A percentile compares a stretch with the other conserved stretches of the same genome.
These are phyloP conservation scores for Ctenopoma kingsleyae DNA, from an alignment of 2,797 vertebrate species.

Conservation along the genomic window DNA sequence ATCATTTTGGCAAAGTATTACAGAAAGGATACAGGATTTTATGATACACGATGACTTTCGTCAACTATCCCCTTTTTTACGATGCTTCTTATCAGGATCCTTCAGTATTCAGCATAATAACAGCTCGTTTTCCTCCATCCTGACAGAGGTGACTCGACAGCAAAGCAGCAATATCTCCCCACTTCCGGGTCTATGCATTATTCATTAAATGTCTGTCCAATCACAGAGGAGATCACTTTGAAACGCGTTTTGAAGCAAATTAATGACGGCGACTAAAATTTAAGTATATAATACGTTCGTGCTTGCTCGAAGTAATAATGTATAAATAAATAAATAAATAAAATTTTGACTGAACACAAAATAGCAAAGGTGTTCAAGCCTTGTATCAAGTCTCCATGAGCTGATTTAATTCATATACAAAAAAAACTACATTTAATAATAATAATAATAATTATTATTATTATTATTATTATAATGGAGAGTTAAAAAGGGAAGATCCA, in stretches of 20 bases:
- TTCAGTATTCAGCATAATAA: constrained; percentile 78
- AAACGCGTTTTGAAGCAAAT: constrained; percentile 34
- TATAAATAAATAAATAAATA: background rate
- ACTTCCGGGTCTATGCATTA: constrained; percentile 86
- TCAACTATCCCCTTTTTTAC: constrained; percentile 29
- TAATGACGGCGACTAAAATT: background rate
- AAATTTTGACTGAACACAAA: background rate
- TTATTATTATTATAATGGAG: no score
- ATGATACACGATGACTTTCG: constrained; percentile 19
- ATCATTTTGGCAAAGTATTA: constrained; percentile 87
- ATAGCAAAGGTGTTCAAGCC: no score
- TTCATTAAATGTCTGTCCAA: constrained; percentile 62
- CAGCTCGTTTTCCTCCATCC: constrained; percentile 80
- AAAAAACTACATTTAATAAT: background rate
- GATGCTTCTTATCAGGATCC: constrained; percentile 44
- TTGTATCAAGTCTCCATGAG: no score
- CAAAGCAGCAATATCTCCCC: constrained; percentile 79
- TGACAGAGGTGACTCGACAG: constrained; percentile 92
- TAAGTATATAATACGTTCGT: background rate
- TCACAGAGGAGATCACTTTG: constrained; percentile 44
- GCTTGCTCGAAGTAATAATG: background rate
- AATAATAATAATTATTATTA: no score
- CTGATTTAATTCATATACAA: no score
- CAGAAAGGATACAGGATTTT: constrained; percentile 31
- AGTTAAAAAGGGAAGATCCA: no score